A percentile compares a stretch with the other conserved stretches of the same genome.
Conservation (phyloP, 2,888 invertebrate genomes). For the Chrysina gloriosa region DNA sequence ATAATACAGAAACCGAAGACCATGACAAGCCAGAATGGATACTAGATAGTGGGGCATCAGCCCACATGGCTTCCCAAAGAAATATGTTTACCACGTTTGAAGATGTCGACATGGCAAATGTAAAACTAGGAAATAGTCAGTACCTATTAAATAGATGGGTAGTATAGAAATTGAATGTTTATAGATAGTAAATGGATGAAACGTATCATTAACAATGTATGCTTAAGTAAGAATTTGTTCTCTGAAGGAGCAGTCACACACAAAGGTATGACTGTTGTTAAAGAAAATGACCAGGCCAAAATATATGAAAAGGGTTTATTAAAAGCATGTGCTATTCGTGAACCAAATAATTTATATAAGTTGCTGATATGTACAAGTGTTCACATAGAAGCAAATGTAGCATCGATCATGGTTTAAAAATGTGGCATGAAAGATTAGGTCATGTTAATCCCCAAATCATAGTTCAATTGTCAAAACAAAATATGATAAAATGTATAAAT, state of each 20-base stretch:
- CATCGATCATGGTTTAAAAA: conserved; percentile 40
- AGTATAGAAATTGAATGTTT: conserved; percentile 48
- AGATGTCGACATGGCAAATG: conserved; percentile 7
- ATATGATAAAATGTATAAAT: neutral
- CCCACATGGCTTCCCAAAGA: conserved; percentile 47
- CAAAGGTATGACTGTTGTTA: too few relatives aligned
- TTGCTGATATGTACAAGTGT: conserved; percentile 44
- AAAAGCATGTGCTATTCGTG: conserved; percentile 45
- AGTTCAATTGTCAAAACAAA: conserved; percentile 43
- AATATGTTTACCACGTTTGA: conserved; percentile 41
- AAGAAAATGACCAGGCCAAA: too few relatives aligned
- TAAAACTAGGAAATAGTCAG: conserved; percentile 48
- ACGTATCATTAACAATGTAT: too few relatives aligned
- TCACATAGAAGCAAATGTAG: conserved; percentile 43
- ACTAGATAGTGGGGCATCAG: conserved; percentile 52
- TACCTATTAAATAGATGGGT: conserved; percentile 50
- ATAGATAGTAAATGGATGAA: conserved; percentile 52
- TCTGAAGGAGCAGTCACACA: too few relatives aligned
- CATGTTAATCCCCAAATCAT: conserved; percentile 49
- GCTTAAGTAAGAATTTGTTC: too few relatives aligned
- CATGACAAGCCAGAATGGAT: conserved; percentile 43
- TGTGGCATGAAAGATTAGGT: conserved; percentile 52
- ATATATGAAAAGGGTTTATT: too few relatives aligned
- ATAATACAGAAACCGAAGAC: conserved; percentile 18
- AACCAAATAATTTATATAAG: conserved; percentile 50